Evolutionary conservation across 2,888 invertebrate genomes (phyloP), one percentile per base, ranked within the genome.

Genomic region (Agrilus biguttatus): DNA sequence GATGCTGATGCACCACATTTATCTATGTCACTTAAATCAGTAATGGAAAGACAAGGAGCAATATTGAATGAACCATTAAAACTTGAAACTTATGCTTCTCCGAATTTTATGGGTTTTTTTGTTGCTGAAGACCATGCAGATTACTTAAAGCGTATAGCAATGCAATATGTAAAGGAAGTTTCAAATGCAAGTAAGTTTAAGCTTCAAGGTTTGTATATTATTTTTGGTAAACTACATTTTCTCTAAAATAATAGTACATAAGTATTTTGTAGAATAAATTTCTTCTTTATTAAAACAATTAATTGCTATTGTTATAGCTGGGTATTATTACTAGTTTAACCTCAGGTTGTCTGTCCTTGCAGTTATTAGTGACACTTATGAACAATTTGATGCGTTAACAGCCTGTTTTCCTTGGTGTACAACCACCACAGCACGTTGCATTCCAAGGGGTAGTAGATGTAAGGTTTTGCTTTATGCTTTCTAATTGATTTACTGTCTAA

Each of bases 31-130:
- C 67, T 86, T 14, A 80, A 83, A 57, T 76, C 77, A 56, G 75
- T 85, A n/a, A 76, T 84, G 52, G 80, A 83, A 51, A 73, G 72
- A 60, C 76, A 79, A 28, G 80, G 83, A 2, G 75, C 78, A 37
- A 71, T 76, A 38, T 69, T 85, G 19, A 73, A 74, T 51, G 74
- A 75, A 45, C 75, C 78, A 1, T 66, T 85, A 5, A 78, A 78
- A 55, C 65, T 91, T 40, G 90, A 91, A 62, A 78, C 83, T 1
- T 90, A 90, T 57, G 77, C 84, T 39, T 89, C 89, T 23, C 81
- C 80, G 14, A 90, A 89, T 65, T 92, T 90, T 61, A 88, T 92
- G 81, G 92, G 91, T 0, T 75, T 90, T 39, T 91, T 91, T 67
- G 80, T 91, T 2, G 80, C 81, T 12, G 85, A 89, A 52, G 76